These are phyloP conservation scores for Physella acuta DNA, from an alignment of 1,140 invertebrate species.

Conservation along the genomic window DNA sequence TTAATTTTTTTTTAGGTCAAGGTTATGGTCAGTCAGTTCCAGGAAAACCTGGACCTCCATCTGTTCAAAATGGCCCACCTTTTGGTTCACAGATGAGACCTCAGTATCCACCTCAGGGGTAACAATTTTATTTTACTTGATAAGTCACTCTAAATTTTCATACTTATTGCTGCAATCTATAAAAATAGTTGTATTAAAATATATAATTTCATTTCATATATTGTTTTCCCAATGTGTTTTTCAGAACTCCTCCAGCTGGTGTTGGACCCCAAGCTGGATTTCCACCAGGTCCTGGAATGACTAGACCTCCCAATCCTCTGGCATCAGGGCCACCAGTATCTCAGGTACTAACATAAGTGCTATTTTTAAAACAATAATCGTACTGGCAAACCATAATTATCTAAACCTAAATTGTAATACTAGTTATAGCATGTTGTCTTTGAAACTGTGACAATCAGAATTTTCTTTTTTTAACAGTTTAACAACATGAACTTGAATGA, in stretches of 20 bases:
- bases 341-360: neutral
- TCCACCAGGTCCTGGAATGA: neutral
- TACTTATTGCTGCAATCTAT: too few species aligned
- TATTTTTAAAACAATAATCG: neutral
- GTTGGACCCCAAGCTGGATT: neutral
- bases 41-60: slow-evolving; percentile 17
- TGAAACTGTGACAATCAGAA: too few species aligned
- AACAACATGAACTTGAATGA: slow-evolving; percentile 19
- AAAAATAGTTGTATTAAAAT: too few species aligned
- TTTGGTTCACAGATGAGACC: slow-evolving; percentile 16
- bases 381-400: neutral
- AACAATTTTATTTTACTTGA: neutral
- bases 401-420: neutral
- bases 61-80: slow-evolving; percentile 22
- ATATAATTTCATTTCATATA: too few species aligned
- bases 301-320: neutral
- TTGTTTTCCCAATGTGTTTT: neutral
- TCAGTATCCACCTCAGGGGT: slow-evolving; percentile 11
- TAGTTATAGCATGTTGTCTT: too few species aligned
- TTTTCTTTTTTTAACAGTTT: slow-evolving; percentile 22
- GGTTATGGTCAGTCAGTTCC: slow-evolving; percentile 32
- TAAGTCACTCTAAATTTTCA: neutral
- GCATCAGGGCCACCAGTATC: neutral
- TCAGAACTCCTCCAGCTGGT: neutral
- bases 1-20: slow-evolving; percentile 24